Evolutionary conservation across 2,113 vertebrate species (phyloP).

Genomic region (Boleophthalmus pectinirostris): DNA sequence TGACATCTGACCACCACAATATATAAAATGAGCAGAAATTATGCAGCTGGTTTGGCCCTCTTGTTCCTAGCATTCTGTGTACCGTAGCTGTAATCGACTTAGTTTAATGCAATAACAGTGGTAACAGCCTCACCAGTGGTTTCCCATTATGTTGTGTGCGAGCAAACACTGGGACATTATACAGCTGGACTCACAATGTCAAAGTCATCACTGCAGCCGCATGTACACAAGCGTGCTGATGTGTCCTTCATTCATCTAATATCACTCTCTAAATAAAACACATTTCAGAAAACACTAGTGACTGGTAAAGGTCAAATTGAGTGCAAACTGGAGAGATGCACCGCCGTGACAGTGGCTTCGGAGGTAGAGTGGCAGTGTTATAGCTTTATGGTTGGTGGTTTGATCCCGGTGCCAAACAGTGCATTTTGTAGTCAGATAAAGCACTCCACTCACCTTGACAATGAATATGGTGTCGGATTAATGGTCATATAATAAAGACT

Average conservation of each 20-base stretch:
- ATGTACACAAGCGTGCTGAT: not conserved
- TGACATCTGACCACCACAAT: slow-evolving; percentile 34
- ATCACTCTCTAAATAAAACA: not conserved
- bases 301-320: not conserved
- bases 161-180: not conserved
- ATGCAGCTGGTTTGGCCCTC: slow-evolving; percentile 1
- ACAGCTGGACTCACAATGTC: not conserved
- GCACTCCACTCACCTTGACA: no score
- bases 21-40: slow-evolving; percentile 34
- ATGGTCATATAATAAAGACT: no score
- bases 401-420: not conserved
- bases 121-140: not conserved
- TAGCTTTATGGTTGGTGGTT: not conserved
- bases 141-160: slow-evolving; percentile 1
- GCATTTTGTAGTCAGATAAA: not conserved
- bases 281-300: not conserved
- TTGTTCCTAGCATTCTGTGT: slow-evolving; percentile 3
- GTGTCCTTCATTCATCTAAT: not conserved
- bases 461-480: not conserved
- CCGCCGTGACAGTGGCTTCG: no score
- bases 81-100: slow-evolving; percentile 13
- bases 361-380: not conserved
- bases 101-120: slow-evolving; percentile 24
- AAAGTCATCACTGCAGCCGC: not conserved
- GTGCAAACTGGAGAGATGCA: no score